Evolutionary conservation across 1,140 invertebrate genomes (phyloP).

Genomic region (Antheraea mylitta): DNA sequence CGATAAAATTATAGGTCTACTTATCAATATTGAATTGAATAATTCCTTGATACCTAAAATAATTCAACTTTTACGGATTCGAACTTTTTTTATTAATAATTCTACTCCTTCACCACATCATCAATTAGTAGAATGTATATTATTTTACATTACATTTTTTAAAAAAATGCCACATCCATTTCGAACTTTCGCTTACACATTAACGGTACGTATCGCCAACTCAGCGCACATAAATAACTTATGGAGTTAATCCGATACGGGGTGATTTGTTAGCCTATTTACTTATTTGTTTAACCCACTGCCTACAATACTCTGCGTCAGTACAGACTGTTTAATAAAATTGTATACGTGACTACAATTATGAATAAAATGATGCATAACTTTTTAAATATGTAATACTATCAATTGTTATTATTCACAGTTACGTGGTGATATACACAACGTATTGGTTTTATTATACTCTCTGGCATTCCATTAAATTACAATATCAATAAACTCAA

Average conservation of each 20-base stretch:
- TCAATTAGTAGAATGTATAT: too few species aligned
- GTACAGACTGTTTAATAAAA: neutral
- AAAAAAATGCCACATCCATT: conserved; percentile 32
- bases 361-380: neutral
- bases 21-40: too few species aligned
- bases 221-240: conserved; percentile 66
- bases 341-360: neutral
- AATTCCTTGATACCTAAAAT: too few species aligned
- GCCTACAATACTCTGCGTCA: neutral
- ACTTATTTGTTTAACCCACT: conserved; percentile 43
- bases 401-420: too few species aligned
- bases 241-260: conserved; percentile 63
- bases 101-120: too few species aligned
- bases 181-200: conserved; percentile 13
- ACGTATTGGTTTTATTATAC: neutral
- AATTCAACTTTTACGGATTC: too few species aligned
- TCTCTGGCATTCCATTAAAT: neutral
- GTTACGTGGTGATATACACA: too few species aligned
- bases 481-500: conserved; percentile 21
- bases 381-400: too few species aligned
- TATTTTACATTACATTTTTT: too few species aligned
- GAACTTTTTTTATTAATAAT: too few species aligned
- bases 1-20: too few species aligned
- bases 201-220: conserved; percentile 28
- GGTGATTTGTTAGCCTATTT: conserved; percentile 70